phyloP scores from a whole-genome alignment of 2,888 invertebrate genomes.

The Beris morrisii region DNA sequence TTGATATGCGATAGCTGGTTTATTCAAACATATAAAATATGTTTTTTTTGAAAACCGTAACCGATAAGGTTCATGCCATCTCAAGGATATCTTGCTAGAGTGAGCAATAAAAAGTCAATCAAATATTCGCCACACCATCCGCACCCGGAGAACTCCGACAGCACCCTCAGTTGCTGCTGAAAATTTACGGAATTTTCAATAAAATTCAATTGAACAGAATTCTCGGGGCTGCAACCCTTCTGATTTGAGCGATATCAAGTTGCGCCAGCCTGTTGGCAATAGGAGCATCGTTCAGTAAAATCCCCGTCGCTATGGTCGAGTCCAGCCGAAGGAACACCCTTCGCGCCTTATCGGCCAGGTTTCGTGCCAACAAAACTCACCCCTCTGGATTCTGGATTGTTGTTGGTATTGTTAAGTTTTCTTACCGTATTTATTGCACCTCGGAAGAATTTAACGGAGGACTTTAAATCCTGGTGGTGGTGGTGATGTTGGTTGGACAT shows the following conservation, averaged over 20 bases:
- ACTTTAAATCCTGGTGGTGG: conserved; percentile 18
- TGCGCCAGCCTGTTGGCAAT: neutral
- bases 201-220: conserved; percentile 27
- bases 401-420: conserved; percentile 22
- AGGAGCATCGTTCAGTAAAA: conserved; percentile 16
- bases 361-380: neutral
- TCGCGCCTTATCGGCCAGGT: conserved; percentile 7
- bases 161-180: neutral
- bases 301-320: neutral
- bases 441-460: conserved; percentile 19
- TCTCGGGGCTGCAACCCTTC: conserved; percentile 22
- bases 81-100: conserved; percentile 32
- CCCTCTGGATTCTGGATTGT: conserved; percentile 16
- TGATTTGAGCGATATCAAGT: conserved; percentile 13
- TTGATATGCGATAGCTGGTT: too few species aligned
- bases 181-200: conserved; percentile 31
- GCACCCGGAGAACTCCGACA: conserved; percentile 2
- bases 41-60: too few species aligned
- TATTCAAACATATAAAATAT: too few species aligned
- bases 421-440: neutral
- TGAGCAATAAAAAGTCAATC: conserved; percentile 35
- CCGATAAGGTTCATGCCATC: conserved; percentile 21
- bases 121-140: conserved; percentile 34
- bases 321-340: neutral
- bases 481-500: conserved; percentile 2